Evolutionary conservation across 37 sponge, comb jelly and placozoan species (phyloP), one percentile per base, ranked within the genome.

Genomic region (Axinella damicornis): DNA sequence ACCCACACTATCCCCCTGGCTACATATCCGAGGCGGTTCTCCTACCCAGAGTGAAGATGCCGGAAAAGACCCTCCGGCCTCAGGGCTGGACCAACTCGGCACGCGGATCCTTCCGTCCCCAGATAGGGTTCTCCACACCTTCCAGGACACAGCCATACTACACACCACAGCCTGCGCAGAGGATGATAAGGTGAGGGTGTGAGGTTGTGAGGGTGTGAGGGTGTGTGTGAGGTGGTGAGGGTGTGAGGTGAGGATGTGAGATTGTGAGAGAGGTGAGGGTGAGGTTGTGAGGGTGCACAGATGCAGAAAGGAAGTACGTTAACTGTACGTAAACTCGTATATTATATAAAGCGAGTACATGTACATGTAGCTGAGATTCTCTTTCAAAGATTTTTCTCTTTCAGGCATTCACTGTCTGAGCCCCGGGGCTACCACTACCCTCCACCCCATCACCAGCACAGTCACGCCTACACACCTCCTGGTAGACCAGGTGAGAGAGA

Each of bases 21-120:
- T 79, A 88, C 63, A 56, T 94, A 4, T 97, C 84, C 76, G 75
- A 89, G 41, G 86, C 95, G 65, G 87, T 61, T 39, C 77, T 94
- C 13, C 80, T 97, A 0, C 87, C 87, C 4, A 77, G 83, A 35
- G 93, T 56, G 11, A 64, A n/a, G 16, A 31, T 84, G 46, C 85
- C 90, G 1, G 25, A 54, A 18, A 34, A 32, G 5, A 79, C 76
- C 15, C 56, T 90, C 22, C 78, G 73, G 53, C 85, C 85, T 2
- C 21, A 16, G 33, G 71, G 32, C 13, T 65, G 69, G 70, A 28
- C 28, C 13, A 17, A 59, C 5, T 27, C 33, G 0, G 40, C 18
- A 5, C 65, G 69, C 4, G 46, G 54, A 5, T 28, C 69, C 57
- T 78, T 58, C 38, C 63, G 41, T 0, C 84, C 84, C 17, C 74